Evolutionary conservation across 1,140 invertebrate species (phyloP), one percentile per base, ranked within the genome.

Genomic region (Bradysia coprophila): DNA sequence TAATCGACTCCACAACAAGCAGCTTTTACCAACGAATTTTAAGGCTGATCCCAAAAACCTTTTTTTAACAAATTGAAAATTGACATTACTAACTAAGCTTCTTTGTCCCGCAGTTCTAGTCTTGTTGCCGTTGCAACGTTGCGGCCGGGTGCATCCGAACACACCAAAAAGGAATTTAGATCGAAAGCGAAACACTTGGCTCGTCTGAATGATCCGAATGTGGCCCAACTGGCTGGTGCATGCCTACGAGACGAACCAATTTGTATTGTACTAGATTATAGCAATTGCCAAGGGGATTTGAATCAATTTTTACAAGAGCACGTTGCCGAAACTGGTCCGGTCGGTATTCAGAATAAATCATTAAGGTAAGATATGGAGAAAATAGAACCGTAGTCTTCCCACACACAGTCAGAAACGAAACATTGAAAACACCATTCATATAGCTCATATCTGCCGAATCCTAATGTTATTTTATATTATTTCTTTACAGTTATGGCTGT

Each of bases 71-170:
- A n/a, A n/a, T n/a, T n/a, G n/a, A n/a, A n/a, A n/a, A n/a, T n/a
- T n/a, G n/a, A n/a, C n/a, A n/a, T n/a, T n/a, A n/a, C n/a, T n/a
- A n/a, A n/a, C n/a, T n/a, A n/a, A n/a, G n/a, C n/a, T n/a, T n/a
- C n/a, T n/a, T n/a, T n/a, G n/a, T n/a, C n/a, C n/a, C 21, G n/a
- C 36, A 69, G 64, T 41, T 64, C 63, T 44, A 72, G 75, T 42
- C 64, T 82, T n/a, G 81, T 85, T 23, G 74, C 81, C 18, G 81
- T 86, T 21, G 80, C 84, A 53, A 78, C 77, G 15, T 57, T 88
- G 15, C 65, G 72, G 34, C 66, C 72, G 13, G 73, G 73, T 9
- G 72, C 69, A 6, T 66, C 69, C 15, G 72, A 78, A 51, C 52
- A 66, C 45, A 66, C 75, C 33, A 73, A 69, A 51, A 59, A 68